Conservation (phyloP, 2,797 vertebrate genomes). For the Hybognathus amarus region DNA sequence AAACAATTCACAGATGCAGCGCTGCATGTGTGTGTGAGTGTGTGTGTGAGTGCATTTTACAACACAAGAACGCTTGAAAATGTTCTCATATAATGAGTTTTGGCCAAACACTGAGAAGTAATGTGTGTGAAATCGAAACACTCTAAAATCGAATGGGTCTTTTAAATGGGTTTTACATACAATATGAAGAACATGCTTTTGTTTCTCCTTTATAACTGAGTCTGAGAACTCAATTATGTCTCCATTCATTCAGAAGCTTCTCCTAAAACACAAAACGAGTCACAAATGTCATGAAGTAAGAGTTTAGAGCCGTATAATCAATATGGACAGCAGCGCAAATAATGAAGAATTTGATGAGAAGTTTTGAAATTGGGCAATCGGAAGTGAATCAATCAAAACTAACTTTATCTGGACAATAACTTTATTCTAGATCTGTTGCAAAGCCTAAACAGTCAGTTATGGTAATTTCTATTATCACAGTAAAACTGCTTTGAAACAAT, state of each 20-base stretch:
- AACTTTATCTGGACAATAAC: too few species aligned
- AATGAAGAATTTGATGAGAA: too few species aligned
- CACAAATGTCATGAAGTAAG: neutral
- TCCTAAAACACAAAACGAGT: neutral
- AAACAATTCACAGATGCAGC: conserved; percentile 5
- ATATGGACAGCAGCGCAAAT: neutral
- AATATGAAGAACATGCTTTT: neutral
- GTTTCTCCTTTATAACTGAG: neutral
- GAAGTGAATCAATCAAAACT: too few species aligned
- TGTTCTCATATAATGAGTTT: neutral
- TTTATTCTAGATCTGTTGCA: too few species aligned
- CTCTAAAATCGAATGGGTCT: neutral
- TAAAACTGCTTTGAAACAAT: too few species aligned
- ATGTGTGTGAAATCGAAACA: neutral
- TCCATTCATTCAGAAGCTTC: neutral
- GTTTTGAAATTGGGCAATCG: too few species aligned
- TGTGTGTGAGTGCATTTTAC: neutral
- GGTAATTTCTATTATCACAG: too few species aligned
- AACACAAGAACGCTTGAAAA: neutral
- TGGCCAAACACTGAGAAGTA: neutral
- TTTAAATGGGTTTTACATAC: neutral
- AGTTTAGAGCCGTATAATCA: neutral
- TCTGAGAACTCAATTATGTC: neutral
- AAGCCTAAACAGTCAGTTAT: too few species aligned
- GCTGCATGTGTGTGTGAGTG: too few species aligned